Conservation (phyloP, 2,888 invertebrate species). For the Calliscelio sp. region DNA sequence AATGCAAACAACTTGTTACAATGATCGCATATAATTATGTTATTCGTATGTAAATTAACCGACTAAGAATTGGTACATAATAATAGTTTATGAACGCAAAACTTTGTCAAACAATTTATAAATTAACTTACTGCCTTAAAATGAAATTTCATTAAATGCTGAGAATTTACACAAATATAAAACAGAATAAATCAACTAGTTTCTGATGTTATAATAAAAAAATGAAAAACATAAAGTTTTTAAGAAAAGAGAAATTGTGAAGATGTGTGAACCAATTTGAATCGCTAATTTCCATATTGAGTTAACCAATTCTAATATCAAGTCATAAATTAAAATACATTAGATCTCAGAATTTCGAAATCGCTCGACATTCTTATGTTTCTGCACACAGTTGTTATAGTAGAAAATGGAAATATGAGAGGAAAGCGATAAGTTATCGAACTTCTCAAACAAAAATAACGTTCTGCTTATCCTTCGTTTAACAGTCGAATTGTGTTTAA, state of each 20-base stretch:
- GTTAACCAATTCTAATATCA: slow-evolving; percentile 22
- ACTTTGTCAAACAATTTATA: slow-evolving; percentile 23
- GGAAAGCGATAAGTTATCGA: slow-evolving; percentile 42
- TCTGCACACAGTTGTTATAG: neutral
- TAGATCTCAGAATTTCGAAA: slow-evolving; percentile 32
- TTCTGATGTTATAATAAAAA: no score
- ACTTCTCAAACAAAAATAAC: slow-evolving; percentile 56
- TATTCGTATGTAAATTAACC: slow-evolving; percentile 64
- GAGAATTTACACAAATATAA: slow-evolving; percentile 17
- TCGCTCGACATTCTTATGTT: slow-evolving; percentile 5
- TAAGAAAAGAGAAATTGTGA: slow-evolving; percentile 45
- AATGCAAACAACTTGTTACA: slow-evolving; percentile 73
- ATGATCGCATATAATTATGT: slow-evolving; percentile 68
- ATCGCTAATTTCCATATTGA: slow-evolving; percentile 47
- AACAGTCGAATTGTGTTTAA: slow-evolving; percentile 28
- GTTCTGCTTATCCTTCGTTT: slow-evolving; percentile 44
- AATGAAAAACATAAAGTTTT: no score
- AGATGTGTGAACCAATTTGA: slow-evolving; percentile 36
- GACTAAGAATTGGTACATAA: slow-evolving; percentile 63
- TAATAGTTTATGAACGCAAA: slow-evolving; percentile 45
- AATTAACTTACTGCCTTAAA: slow-evolving; percentile 4
- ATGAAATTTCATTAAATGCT: slow-evolving; percentile 1
- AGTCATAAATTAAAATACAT: slow-evolving; percentile 21
- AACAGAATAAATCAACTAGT: no score
- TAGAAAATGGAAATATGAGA: slow-evolving; percentile 22